A percentile compares a stretch with the other conserved stretches of the same genome.
Conservation (phyloP, 2,888 invertebrate genomes). For the Epirrhoe alternata region DNA sequence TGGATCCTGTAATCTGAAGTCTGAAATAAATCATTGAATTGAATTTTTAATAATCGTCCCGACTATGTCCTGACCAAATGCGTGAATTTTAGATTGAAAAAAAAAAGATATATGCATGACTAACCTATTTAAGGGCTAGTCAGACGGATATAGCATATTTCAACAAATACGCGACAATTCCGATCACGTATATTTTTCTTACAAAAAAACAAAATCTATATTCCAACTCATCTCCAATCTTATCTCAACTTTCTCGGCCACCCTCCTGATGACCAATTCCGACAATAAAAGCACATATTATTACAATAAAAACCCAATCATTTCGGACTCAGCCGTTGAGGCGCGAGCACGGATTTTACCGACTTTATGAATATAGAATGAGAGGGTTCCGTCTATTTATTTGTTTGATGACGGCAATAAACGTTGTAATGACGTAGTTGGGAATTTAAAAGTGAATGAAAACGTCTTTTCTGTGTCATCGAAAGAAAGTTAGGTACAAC, state of each 20-base stretch:
- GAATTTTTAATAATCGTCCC: too few relatives aligned
- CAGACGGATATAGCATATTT: background rate
- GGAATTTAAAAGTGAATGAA: slow-evolving; percentile 14
- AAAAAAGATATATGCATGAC: too few relatives aligned
- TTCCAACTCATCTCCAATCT: slow-evolving; percentile 40
- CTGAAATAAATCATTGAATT: too few relatives aligned
- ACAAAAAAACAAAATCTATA: slow-evolving; percentile 8
- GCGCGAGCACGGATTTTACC: slow-evolving; percentile 40
- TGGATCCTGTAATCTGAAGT: too few relatives aligned
- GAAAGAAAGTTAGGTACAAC: too few relatives aligned
- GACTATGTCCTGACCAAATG: too few relatives aligned
- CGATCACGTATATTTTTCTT: slow-evolving; percentile 28
- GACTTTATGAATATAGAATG: slow-evolving; percentile 38
- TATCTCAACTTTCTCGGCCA: slow-evolving; percentile 52
- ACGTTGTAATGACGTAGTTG: slow-evolving; percentile 10
- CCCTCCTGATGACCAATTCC: slow-evolving; percentile 60
- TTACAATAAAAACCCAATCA: slow-evolving; percentile 60
- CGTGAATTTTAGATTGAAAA: too few relatives aligned
- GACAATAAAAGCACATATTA: slow-evolving; percentile 51
- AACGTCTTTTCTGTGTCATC: too few relatives aligned
- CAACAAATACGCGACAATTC: background rate
- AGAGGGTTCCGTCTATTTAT: slow-evolving; percentile 32
- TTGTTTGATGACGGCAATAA: slow-evolving; percentile 22
- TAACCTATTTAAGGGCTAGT: too few relatives aligned
- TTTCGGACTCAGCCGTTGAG: slow-evolving; percentile 46